Conservation (phyloP, 2,888 invertebrate genomes). For the Stictocephala bisonia region DNA sequence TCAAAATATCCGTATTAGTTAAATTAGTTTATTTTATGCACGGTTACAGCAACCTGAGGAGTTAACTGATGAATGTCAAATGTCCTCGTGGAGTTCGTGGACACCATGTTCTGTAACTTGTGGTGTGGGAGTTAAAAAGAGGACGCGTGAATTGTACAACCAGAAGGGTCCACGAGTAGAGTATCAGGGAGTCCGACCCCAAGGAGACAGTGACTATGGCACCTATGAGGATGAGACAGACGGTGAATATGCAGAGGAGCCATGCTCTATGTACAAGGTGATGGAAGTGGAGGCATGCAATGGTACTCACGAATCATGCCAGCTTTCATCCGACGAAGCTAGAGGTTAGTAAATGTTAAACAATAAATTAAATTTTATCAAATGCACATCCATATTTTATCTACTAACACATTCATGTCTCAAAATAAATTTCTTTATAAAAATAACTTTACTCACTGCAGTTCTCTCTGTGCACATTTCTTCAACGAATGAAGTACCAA, state of each 20-base stretch:
- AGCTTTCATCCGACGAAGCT: constrained; percentile 49
- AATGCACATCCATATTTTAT: not conserved
- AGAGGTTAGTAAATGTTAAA: constrained; percentile 45
- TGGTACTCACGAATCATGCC: constrained; percentile 45
- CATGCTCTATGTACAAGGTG: constrained; percentile 63
- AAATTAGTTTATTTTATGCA: too few species aligned
- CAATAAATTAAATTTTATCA: not conserved
- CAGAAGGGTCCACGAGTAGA: constrained; percentile 76
- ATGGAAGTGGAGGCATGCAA: constrained; percentile 70
- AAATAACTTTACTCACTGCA: too few species aligned
- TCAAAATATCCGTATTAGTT: too few species aligned
- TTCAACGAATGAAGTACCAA: too few species aligned
- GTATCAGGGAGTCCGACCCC: constrained; percentile 34
- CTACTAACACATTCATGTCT: too few species aligned
- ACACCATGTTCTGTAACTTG: constrained; percentile 85
- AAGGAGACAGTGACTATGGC: constrained; percentile 70
- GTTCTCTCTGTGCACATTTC: too few species aligned
- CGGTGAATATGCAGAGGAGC: constrained; percentile 69
- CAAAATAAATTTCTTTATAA: too few species aligned
- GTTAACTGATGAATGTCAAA: constrained; percentile 75
- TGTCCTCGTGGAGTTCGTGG: constrained; percentile 81
- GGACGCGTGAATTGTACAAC: constrained; percentile 70
- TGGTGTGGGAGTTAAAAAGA: constrained; percentile 86
- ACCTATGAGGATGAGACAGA: constrained; percentile 74
- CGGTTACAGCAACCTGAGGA: not conserved